These are phyloP conservation scores for Calidris pygmaea DNA, from an alignment of 2,113 vertebrate genomes.

Conservation along the genomic window DNA sequence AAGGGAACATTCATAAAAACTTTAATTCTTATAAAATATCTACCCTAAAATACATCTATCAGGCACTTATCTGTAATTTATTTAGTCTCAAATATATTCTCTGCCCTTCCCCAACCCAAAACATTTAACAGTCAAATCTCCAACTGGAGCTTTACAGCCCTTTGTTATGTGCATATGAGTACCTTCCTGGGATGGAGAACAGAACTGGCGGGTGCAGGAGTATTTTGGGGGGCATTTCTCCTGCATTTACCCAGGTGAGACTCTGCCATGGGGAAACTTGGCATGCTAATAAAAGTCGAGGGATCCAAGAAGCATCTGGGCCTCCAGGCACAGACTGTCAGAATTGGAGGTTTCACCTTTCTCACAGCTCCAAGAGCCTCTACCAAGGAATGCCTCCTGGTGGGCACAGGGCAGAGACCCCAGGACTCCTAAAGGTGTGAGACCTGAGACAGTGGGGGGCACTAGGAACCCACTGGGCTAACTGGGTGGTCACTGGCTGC, in stretches of 20 bases:
- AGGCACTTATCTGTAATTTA: background rate
- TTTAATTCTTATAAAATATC: background rate
- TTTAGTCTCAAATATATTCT: background rate
- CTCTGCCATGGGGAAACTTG: background rate
- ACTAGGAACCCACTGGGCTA: background rate
- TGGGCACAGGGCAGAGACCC: background rate
- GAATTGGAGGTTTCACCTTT: background rate
- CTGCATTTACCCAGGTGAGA: background rate
- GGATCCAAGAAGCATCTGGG: background rate
- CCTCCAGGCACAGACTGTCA: background rate
- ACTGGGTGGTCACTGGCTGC: background rate
- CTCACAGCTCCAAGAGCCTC: background rate
- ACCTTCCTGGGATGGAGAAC: background rate
- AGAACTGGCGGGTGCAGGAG: fast-evolving
- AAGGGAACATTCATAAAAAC: background rate
- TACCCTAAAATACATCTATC: background rate
- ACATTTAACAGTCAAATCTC: background rate
- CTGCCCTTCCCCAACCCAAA: background rate
- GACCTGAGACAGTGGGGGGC: fast-evolving
- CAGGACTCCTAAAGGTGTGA: background rate
- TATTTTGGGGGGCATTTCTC: background rate
- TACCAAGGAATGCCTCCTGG: background rate
- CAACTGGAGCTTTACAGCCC: background rate
- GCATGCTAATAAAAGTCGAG: background rate
- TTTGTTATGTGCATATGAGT: fast-evolving